Percentiles rank a stretch among this genome's conserved stretches.
phyloP scores from a whole-genome alignment of 2,797 vertebrate genomes.

The Cephalopachus bancanus region DNA sequence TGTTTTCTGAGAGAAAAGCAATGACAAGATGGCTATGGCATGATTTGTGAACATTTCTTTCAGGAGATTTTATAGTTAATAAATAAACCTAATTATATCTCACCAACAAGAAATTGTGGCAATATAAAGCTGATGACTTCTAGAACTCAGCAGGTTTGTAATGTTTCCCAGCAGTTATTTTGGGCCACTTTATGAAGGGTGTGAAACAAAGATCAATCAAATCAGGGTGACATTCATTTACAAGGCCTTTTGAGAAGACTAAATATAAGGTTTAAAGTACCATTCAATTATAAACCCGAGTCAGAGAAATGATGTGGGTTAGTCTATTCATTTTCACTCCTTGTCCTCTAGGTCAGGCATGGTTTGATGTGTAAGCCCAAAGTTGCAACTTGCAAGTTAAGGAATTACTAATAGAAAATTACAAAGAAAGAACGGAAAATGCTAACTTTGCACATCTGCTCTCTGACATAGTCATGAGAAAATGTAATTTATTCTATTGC shows the following conservation, averaged over 20 bases:
- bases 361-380: constrained; percentile 12
- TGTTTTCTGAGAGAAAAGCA: constrained; percentile 31
- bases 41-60: constrained; percentile 65
- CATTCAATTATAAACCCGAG: background rate
- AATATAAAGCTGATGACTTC: constrained; percentile 33
- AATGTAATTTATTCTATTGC: background rate
- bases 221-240: constrained; percentile 40
- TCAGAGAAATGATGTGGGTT: background rate
- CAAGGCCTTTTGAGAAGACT: background rate
- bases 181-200: constrained; percentile 64
- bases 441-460: background rate
- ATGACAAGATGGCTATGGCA: constrained; percentile 7
- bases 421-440: background rate
- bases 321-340: constrained; percentile 44
- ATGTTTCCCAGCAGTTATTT: constrained; percentile 48
- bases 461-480: background rate
- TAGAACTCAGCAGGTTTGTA: constrained; percentile 40
- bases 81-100: constrained; percentile 43
- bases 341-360: constrained; percentile 14
- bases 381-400: constrained; percentile 12
- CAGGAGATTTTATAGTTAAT: constrained; percentile 60
- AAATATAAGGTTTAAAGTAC: constrained; percentile 15
- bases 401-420: constrained; percentile 57
- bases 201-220: constrained; percentile 70
- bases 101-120: constrained; percentile 60